These are phyloP conservation scores for Tortricodes alternella DNA, from an alignment of 2,888 invertebrate species.

Conservation along the genomic window DNA sequence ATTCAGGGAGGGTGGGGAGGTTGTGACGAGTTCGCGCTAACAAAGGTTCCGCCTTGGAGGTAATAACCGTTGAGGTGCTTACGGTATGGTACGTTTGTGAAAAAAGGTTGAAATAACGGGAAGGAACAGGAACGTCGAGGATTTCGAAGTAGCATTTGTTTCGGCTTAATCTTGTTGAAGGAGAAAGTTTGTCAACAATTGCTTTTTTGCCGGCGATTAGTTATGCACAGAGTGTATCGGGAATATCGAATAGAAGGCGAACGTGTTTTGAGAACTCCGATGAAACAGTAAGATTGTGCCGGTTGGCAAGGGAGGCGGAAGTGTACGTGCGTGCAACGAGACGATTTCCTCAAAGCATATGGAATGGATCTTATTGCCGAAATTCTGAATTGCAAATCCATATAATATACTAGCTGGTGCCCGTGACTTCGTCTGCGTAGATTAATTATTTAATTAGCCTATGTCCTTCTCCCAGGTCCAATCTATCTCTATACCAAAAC, in stretches of 20 bases:
- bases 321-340: slow-evolving; percentile 24
- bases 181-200: slow-evolving; percentile 13
- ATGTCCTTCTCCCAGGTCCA: no score
- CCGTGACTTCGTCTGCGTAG: background rate
- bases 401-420: background rate
- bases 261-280: slow-evolving; percentile 14
- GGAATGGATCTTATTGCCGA: slow-evolving; percentile 18
- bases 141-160: slow-evolving; percentile 60
- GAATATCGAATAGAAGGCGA: slow-evolving; percentile 12
- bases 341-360: slow-evolving; percentile 18
- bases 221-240: slow-evolving; percentile 16
- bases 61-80: slow-evolving; percentile 68
- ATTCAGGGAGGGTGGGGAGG: slow-evolving; percentile 71
- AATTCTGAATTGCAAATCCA: slow-evolving; percentile 7
- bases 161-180: slow-evolving; percentile 32
- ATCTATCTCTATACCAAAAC: no score
- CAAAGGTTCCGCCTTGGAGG: slow-evolving; percentile 65
- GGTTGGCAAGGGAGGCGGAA: background rate
- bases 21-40: slow-evolving; percentile 56
- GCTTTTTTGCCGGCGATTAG: slow-evolving; percentile 15
- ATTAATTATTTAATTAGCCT: background rate
- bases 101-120: slow-evolving; percentile 60
- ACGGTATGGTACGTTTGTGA: slow-evolving; percentile 57
- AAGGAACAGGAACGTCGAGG: slow-evolving; percentile 47
- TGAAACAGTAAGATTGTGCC: slow-evolving; percentile 16